phyloP scores from a whole-genome alignment of 92 coral and sea anemone genomes.

The Micromussa lordhowensis region DNA sequence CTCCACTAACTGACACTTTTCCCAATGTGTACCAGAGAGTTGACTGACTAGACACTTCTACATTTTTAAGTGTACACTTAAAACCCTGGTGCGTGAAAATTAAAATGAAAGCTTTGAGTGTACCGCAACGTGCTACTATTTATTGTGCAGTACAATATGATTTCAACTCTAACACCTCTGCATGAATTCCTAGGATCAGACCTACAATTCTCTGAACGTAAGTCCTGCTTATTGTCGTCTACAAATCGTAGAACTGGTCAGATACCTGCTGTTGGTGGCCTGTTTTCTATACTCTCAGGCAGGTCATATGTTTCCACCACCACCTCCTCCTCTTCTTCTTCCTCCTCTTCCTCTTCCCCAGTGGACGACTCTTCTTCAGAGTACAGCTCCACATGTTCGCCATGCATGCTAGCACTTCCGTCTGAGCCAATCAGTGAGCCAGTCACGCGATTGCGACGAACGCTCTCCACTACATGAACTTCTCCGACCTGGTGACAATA shows the following conservation, averaged over 20 bases:
- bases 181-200: too few species aligned
- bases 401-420: conserved; percentile 79
- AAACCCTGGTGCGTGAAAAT: too few species aligned
- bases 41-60: too few species aligned
- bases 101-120: too few species aligned
- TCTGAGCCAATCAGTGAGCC: conserved; percentile 86
- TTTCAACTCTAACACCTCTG: too few species aligned
- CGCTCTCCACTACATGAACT: conserved; percentile 74
- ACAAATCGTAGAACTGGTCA: too few species aligned
- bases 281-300: conserved; percentile 39
- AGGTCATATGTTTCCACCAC: conserved; percentile 59
- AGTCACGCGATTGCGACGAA: conserved; percentile 76
- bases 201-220: too few species aligned
- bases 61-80: too few species aligned
- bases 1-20: too few species aligned
- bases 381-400: conserved; percentile 89
- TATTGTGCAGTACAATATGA: background rate
- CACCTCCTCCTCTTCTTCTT: conserved; percentile 90
- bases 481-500: conserved; percentile 34
- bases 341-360: conserved; percentile 96
- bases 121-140: background rate
- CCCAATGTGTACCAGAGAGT: too few species aligned
- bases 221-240: too few species aligned
- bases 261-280: conserved; percentile 59
- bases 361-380: conserved; percentile 97